A percentile compares a stretch with the other conserved stretches of the same genome.
phyloP scores from a whole-genome alignment of 2,888 invertebrate genomes.

The Liposcelis brunnea region DNA sequence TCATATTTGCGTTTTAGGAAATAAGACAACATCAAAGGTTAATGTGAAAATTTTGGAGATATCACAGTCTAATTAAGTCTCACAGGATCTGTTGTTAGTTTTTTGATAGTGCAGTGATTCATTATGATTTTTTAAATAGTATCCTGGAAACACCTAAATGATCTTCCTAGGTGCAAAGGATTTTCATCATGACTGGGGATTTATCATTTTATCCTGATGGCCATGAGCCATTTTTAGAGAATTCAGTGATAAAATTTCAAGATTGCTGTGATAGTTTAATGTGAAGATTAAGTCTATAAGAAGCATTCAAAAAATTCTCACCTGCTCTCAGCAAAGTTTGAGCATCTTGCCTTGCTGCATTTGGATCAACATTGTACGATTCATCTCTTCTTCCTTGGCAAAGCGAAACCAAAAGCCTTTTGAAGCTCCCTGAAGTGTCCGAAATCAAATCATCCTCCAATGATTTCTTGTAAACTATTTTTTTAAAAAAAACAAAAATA shows the following conservation, averaged over 20 bases:
- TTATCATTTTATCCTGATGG: too few relatives aligned
- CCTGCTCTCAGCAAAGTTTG: slow-evolving; percentile 62
- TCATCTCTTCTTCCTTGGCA: slow-evolving; percentile 70
- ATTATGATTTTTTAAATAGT: too few relatives aligned
- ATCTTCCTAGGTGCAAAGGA: too few relatives aligned
- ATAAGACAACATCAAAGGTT: too few relatives aligned
- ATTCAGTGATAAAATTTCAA: background rate
- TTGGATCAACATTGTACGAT: slow-evolving; percentile 51
- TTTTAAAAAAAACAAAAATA: slow-evolving; percentile 24
- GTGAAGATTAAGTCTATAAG: slow-evolving; percentile 8
- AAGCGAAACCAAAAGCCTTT: slow-evolving; percentile 70
- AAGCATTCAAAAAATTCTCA: slow-evolving; percentile 21
- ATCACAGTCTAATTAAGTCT: too few relatives aligned
- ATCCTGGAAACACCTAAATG: too few relatives aligned
- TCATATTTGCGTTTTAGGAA: too few relatives aligned
- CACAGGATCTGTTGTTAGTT: too few relatives aligned
- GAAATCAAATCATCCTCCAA: slow-evolving; percentile 68
- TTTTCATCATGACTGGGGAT: too few relatives aligned
- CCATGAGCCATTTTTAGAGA: slow-evolving; percentile 2
- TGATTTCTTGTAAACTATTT: slow-evolving; percentile 64
- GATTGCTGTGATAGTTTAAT: too few relatives aligned
- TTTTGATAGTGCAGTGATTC: too few relatives aligned
- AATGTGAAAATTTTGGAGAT: too few relatives aligned
- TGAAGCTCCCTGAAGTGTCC: slow-evolving; percentile 86
- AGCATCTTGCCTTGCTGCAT: slow-evolving; percentile 62